phyloP scores from a whole-genome alignment of 2,113 vertebrate species.

The Chloropsis cyanopogon region DNA sequence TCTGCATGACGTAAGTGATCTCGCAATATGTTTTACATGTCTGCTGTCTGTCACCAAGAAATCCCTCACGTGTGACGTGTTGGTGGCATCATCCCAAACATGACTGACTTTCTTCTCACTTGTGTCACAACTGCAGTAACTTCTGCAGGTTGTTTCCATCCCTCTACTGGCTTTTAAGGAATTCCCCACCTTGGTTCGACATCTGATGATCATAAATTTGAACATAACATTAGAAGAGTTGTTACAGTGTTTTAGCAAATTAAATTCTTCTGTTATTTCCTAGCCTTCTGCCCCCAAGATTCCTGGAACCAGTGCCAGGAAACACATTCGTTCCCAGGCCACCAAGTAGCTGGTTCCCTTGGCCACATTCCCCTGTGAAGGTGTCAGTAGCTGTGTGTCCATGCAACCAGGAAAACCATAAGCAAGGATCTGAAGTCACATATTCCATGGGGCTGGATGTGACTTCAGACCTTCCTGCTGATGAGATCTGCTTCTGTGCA shows the following conservation, averaged over 20 bases:
- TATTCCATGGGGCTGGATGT: neutral
- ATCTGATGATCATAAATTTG: neutral
- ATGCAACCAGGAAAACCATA: fast-evolving
- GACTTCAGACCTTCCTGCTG: neutral
- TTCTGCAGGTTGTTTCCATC: neutral
- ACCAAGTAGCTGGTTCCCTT: neutral
- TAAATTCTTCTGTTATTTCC: neutral
- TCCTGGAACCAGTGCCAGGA: neutral
- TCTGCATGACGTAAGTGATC: slow-evolving; percentile 90
- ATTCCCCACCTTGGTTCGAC: neutral
- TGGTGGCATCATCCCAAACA: slow-evolving; percentile 10
- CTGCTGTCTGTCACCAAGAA: neutral
- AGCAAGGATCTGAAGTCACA: neutral
- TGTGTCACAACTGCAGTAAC: neutral
- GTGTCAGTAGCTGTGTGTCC: neutral
- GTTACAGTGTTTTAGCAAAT: neutral
- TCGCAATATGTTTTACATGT: neutral
- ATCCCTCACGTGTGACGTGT: neutral
- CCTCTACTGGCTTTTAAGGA: neutral
- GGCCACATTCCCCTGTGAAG: neutral
- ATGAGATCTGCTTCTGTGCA: neutral
- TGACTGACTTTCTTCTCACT: neutral
- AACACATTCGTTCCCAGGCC: neutral
- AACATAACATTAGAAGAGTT: neutral
- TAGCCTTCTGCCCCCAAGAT: neutral